Percentiles rank a stretch among this genome's conserved stretches.
These are phyloP conservation scores for Oreochromis mossambicus DNA, from an alignment of 2,797 vertebrate genomes.

Conservation along the genomic window DNA sequence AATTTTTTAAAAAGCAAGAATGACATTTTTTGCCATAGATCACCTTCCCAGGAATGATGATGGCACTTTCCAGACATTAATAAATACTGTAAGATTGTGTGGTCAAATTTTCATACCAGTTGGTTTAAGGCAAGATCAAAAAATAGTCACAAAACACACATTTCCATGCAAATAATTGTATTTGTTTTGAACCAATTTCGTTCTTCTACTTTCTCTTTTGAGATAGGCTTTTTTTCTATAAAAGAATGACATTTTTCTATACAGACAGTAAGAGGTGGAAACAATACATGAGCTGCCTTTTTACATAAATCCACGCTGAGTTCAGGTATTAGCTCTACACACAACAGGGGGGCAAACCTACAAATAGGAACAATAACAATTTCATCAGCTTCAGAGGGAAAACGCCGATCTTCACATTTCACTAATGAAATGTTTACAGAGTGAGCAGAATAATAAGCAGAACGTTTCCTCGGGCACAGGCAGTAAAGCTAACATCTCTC, in stretches of 20 bases:
- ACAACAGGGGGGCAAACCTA: neutral
- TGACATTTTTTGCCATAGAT: neutral
- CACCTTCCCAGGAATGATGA: neutral
- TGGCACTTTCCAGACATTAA: neutral
- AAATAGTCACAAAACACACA: neutral
- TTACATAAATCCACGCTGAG: neutral
- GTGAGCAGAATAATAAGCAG: neutral
- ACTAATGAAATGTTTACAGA: conserved; percentile 13
- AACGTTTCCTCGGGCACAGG: neutral
- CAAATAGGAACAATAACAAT: neutral
- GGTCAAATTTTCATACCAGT: neutral
- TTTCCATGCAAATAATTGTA: neutral
- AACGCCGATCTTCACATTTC: neutral
- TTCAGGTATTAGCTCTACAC: neutral
- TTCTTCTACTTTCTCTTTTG: neutral
- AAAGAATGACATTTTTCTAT: neutral
- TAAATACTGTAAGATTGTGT: neutral
- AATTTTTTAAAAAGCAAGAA: neutral
- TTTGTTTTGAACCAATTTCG: neutral
- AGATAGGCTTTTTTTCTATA: neutral
- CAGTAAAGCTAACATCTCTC: neutral
- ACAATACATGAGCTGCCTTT: neutral
- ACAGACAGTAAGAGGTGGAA: neutral
- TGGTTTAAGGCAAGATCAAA: neutral
- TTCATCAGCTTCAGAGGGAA: neutral